Base-by-base conservation (phyloP, 1,140 invertebrate species). In the Drosophila littoralis region DNA sequence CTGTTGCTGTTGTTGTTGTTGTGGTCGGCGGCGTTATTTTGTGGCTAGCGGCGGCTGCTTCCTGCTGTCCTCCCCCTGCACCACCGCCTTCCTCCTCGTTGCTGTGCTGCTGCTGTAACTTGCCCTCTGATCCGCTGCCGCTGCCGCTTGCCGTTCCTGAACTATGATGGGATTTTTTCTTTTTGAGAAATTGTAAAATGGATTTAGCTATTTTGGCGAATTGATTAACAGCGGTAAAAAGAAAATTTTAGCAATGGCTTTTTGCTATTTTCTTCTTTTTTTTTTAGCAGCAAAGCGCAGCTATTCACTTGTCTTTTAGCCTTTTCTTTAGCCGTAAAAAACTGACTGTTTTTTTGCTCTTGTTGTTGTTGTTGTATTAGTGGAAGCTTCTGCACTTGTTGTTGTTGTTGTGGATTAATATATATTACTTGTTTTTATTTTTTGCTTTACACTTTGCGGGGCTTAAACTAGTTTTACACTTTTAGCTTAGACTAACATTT, bases 171-270 rank as follows among this genome's bases (percentile, higher is more conserved):
- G 90, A 90, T 78, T 91, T 91, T 88, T 91, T 91, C 85, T 91
- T 91, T 91, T 91, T 91, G 17, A 91, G 79, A 79, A 91, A 91
- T 82, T 91, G 90, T 73, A 91, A 91, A 90, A 91, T 91, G 82
- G 90, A 90, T 79, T 91, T 91, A 90, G 90, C 90, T 91, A 91
- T 91, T 91, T 91, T 91, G 90, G 64, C 77, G 90, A 90, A 67
- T 78, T 91, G 81, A 79, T 69, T 51, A 32, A 71, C 60, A 79
- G 83, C 80, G 78, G 55, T 69, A 50, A 40, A 48, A 66, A 73
- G 73, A 52, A 86, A 86, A 81, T 77, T 66, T 57, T 79, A 42
- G 40, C 65, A 45, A 61, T 58, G 42, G 69, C 60, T 73, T 52
- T 54, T 64, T 33, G 52, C 43, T 17, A 17, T 3, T 17, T 33